phyloP scores from a whole-genome alignment of 2,888 invertebrate genomes.

The Muscina levida region DNA sequence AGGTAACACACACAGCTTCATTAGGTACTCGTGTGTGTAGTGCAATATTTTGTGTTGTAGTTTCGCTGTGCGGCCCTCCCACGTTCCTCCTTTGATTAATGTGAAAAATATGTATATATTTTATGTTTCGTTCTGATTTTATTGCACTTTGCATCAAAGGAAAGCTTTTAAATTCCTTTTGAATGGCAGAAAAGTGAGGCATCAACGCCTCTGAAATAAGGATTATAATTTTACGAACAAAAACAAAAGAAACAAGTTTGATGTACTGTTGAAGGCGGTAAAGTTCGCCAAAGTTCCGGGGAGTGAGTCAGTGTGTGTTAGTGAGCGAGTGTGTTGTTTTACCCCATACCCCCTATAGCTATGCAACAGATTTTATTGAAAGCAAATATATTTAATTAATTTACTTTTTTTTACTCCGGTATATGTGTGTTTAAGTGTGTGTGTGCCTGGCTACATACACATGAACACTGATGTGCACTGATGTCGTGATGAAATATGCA shows the following conservation, averaged over 20 bases:
- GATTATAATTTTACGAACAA: not conserved
- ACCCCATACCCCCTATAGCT: too few relatives aligned
- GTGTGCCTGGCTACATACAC: too few relatives aligned
- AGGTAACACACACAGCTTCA: not conserved
- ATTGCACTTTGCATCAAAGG: not conserved
- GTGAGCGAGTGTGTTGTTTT: too few relatives aligned
- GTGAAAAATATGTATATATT: not conserved
- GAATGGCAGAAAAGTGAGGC: not conserved
- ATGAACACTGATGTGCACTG: too few relatives aligned
- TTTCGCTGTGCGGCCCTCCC: not conserved
- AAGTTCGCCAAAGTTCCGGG: not conserved
- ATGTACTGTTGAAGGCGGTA: too few relatives aligned
- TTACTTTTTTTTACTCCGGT: too few relatives aligned
- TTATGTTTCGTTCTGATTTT: not conserved
- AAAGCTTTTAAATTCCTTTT: slow-evolving; percentile 14
- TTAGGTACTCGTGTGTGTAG: slow-evolving; percentile 13
- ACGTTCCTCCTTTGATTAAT: not conserved
- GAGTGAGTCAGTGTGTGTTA: too few relatives aligned
- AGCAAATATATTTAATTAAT: too few relatives aligned
- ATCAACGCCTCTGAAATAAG: not conserved
- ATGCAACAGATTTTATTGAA: too few relatives aligned
- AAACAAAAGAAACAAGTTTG: not conserved
- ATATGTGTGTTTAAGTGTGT: too few relatives aligned
- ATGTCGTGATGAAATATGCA: too few relatives aligned
- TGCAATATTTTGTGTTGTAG: not conserved